Evolutionary conservation across 2,797 vertebrate species (phyloP).

Genomic region (Cercopithecus diana): DNA sequence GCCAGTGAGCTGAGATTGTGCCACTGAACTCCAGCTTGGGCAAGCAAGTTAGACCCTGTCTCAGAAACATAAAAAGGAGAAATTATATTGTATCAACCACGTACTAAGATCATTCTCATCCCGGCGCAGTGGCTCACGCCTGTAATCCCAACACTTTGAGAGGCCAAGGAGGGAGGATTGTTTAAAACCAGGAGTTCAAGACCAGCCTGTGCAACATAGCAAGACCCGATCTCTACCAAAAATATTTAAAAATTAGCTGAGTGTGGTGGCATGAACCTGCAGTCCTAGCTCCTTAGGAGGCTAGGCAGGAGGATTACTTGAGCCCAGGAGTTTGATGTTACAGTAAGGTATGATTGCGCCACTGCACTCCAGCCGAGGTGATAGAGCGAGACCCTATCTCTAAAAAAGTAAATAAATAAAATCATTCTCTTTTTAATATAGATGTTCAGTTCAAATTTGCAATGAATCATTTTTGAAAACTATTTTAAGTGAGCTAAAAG

Average conservation of each 20-base stretch:
- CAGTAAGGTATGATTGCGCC: background rate
- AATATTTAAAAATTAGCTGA: background rate
- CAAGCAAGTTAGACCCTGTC: background rate
- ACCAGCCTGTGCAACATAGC: background rate
- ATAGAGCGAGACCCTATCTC: background rate
- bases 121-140: background rate
- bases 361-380: background rate
- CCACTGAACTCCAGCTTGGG: background rate
- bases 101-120: background rate
- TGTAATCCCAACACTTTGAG: background rate
- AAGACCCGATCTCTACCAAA: background rate
- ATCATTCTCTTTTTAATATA: background rate
- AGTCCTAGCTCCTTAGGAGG: background rate
- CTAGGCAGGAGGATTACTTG: background rate
- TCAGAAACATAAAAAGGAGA: background rate
- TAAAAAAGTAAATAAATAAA: background rate
- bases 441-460: background rate
- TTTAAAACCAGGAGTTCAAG: background rate
- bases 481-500: background rate
- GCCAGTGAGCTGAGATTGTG: background rate
- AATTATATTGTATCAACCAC: background rate
- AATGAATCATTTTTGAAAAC: slow-evolving; percentile 3
- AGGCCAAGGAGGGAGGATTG: background rate
- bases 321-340: background rate
- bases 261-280: background rate